Conservation (phyloP, 1,140 invertebrate species). For the Drosophila tristis region DNA sequence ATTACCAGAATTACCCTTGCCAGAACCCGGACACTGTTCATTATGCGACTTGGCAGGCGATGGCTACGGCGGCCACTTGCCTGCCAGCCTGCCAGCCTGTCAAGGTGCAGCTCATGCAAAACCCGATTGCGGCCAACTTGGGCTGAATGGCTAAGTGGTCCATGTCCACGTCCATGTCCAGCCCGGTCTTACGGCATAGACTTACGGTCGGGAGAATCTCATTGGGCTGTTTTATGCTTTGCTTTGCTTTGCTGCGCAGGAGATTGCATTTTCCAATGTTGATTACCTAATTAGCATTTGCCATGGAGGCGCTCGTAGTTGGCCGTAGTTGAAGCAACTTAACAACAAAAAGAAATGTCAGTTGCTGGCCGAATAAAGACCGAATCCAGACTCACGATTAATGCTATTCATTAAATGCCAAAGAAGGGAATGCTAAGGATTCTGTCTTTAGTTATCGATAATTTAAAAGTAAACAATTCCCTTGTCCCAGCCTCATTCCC, state of each 20-base stretch:
- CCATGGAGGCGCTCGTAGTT: not conserved
- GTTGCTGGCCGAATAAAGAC: too few relatives aligned
- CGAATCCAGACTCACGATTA: too few relatives aligned
- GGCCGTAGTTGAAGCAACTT: not conserved
- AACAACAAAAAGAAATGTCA: not conserved
- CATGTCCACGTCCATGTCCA: not conserved
- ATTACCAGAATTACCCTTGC: conserved; percentile 51
- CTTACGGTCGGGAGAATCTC: conserved; percentile 20
- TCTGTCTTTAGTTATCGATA: too few relatives aligned
- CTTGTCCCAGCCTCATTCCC: too few relatives aligned
- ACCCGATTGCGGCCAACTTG: conserved; percentile 37
- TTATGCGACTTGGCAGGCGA: conserved; percentile 62
- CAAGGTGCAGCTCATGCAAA: conserved; percentile 52
- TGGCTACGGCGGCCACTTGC: conserved; percentile 44
- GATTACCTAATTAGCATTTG: conserved; percentile 47
- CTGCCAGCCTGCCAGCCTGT: conserved; percentile 56
- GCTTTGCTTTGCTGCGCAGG: conserved; percentile 3
- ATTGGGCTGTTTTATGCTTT: conserved; percentile 6
- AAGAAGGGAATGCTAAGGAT: too few relatives aligned
- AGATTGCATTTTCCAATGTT: conserved; percentile 38
- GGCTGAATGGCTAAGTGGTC: conserved; percentile 48
- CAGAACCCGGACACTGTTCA: conserved; percentile 63
- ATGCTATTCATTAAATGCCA: too few relatives aligned
- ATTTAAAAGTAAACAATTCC: too few relatives aligned
- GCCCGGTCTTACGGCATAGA: conserved; percentile 6